phyloP scores from a whole-genome alignment of 2,888 invertebrate species.

The Netelia virgata region DNA sequence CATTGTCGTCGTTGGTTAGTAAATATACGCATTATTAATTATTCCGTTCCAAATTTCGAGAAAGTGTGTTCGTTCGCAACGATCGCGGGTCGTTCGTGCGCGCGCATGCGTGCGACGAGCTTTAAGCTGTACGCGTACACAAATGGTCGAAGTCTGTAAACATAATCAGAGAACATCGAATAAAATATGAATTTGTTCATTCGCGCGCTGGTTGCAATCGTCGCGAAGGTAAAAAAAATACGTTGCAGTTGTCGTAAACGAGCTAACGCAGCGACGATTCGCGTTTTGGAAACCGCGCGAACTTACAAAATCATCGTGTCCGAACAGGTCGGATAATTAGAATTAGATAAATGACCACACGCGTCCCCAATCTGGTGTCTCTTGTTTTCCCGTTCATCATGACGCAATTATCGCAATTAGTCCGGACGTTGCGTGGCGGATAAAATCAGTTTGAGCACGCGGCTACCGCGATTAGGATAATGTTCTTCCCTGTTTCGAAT shows the following conservation, averaged over 20 bases:
- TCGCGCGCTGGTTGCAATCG: not conserved
- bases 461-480: conserved; percentile 51
- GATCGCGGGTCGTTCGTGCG: not conserved
- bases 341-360: conserved; percentile 54
- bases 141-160: not conserved
- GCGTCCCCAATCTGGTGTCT: conserved; percentile 33
- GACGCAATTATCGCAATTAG: conserved; percentile 66
- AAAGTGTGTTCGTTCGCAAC: not conserved
- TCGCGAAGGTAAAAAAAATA: conserved; percentile 34
- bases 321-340: conserved; percentile 38
- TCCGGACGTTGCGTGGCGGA: conserved; percentile 61
- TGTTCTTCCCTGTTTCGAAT: conserved; percentile 39
- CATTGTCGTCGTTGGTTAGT: not conserved
- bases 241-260: conserved; percentile 2
- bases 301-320: conserved; percentile 37
- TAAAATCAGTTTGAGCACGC: conserved; percentile 52
- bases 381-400: conserved; percentile 47
- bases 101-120: not conserved
- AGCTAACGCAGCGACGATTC: conserved; percentile 28
- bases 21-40: conserved; percentile 29
- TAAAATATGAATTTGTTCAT: conserved; percentile 26
- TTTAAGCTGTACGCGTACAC: not conserved
- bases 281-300: conserved; percentile 22
- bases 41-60: not conserved
- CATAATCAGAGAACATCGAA: conserved; percentile 11